Evolutionary conservation across 2,888 invertebrate species (phyloP).

Genomic region (Leptinotarsa tumamoca): DNA sequence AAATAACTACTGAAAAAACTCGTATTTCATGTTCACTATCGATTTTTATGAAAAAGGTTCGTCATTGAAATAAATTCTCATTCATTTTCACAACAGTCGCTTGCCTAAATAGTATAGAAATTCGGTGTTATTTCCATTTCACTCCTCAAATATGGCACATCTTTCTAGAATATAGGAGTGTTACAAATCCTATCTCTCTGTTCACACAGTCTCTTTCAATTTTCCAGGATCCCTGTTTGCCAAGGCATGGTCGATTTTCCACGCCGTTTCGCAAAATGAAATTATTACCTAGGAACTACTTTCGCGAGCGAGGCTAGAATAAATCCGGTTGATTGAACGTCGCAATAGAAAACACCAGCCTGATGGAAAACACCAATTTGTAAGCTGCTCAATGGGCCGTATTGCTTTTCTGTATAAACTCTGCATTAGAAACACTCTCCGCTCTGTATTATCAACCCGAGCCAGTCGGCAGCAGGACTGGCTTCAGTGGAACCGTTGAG

Average conservation of each 20-base stretch:
- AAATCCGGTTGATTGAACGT: conserved; percentile 35
- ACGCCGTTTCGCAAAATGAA: conserved; percentile 39
- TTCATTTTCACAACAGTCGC: too few species aligned
- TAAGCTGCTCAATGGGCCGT: conserved; percentile 32
- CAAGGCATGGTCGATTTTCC: conserved; percentile 29
- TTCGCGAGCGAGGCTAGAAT: conserved; percentile 35
- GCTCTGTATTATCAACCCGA: conserved; percentile 2
- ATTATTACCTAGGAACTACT: conserved; percentile 38
- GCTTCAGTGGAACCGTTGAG: background rate
- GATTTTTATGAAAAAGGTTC: too few species aligned
- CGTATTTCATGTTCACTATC: too few species aligned
- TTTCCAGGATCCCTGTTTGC: conserved; percentile 11
- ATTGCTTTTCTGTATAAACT: conserved; percentile 28
- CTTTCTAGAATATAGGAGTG: background rate
- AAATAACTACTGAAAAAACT: too few species aligned
- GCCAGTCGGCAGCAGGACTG: background rate
- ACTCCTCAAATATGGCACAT: background rate
- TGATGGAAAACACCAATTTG: conserved; percentile 39
- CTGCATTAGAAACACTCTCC: conserved; percentile 8
- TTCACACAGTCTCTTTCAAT: conserved; percentile 3
- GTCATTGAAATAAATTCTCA: too few species aligned
- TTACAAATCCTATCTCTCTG: background rate
- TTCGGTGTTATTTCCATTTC: background rate
- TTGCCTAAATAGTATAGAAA: too few species aligned
- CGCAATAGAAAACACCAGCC: conserved; percentile 32